Evolutionary conservation across 1,140 invertebrate genomes (phyloP), one percentile per base, ranked within the genome.

Genomic region (Drosophila funebris): DNA sequence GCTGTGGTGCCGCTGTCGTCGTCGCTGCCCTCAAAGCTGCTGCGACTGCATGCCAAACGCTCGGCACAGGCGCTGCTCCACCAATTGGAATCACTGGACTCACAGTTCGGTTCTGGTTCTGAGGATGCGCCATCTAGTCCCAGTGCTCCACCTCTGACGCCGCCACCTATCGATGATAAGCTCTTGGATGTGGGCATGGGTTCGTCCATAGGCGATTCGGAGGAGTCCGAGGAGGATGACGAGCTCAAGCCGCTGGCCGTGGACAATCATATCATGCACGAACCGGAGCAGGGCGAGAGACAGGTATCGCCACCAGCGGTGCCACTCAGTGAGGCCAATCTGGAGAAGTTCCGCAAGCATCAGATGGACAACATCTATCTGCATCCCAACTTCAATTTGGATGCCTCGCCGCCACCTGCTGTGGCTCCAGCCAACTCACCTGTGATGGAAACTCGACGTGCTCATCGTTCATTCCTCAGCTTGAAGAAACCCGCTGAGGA

Each of bases 191-290:
- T 91, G 18, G 90, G 90, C 50, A 91, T 91, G 90, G 90, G 90
- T 1, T 91, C 90, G 0, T 91, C 90, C 1, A 91, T 91, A 4
- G 90, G 88, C 0, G 90, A 90, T 11, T 91, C 90, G 0, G 90
- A 91, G 22, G 89, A 90, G 18, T 90, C 90, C 0, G 91, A 92
- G 53, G 91, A 90, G 31, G 91, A 90, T 18, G 91, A 91, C 48
- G 90, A 91, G 16, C 69, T 91, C 0, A 91, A 91, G 41, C 90
- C 91, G 2, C 60, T 92, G 44, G 90, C 91, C 4, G 80, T 91
- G 33, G 90, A 91, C 57, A 91, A 91, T 75, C 90, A 91, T 48
- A 89, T 91, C 0, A 78, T 90, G 48, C 43, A 63, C 13, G 88
- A 90, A 4, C 60, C 76, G 33, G 79, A 78, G 1, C 44, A 69